Evolutionary conservation across 2,113 vertebrate genomes (phyloP).

Genomic region (Diphyllodes magnificus): DNA sequence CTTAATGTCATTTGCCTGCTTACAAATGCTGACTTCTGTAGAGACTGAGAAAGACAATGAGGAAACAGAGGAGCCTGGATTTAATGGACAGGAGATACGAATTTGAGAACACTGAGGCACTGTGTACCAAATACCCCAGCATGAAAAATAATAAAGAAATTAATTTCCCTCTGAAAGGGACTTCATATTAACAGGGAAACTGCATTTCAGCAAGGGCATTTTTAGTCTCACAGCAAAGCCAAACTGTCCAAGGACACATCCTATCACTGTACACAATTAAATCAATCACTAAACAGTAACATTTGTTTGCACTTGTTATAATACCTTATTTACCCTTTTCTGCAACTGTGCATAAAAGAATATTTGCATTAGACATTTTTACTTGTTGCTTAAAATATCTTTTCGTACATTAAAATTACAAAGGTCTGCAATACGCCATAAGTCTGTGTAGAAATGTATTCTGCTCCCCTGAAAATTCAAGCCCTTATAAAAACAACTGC

Average conservation of each 20-base stretch:
- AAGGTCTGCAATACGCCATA: not conserved
- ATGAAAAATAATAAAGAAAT: not conserved
- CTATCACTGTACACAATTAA: not conserved
- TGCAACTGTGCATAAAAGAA: not conserved
- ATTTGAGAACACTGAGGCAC: not conserved
- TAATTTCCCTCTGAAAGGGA: not conserved
- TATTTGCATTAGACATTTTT: not conserved
- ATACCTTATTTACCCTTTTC: not conserved
- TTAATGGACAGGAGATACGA: not conserved
- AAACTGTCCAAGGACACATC: not conserved
- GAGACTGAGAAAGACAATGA: not conserved
- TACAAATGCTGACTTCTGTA: not conserved
- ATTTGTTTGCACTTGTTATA: not conserved
- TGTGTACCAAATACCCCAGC: not conserved
- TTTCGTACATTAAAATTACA: not conserved
- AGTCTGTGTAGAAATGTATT: not conserved
- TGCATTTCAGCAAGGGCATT: not conserved
- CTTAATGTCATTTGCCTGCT: accelerated
- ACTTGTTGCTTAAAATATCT: not conserved
- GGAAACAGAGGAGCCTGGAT: not conserved
- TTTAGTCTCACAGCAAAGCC: not conserved
- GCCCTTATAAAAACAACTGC: not conserved
- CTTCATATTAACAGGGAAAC: not conserved
- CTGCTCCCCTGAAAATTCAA: not conserved
- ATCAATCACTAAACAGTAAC: not conserved